phyloP scores from a whole-genome alignment of 2,888 invertebrate species.

The Rhamnusium bicolor region DNA sequence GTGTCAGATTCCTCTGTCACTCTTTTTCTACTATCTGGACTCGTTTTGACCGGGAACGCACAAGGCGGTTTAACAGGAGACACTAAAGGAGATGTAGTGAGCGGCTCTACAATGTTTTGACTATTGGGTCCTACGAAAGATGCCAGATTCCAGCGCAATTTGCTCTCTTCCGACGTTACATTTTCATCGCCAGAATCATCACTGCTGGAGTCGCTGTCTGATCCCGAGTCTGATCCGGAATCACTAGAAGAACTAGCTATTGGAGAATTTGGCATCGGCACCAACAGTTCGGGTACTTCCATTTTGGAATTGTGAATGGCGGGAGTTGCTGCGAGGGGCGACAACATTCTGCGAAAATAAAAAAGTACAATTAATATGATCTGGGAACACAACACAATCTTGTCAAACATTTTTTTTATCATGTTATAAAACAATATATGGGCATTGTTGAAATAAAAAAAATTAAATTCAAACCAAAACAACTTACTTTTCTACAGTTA shows the following conservation, averaged over 20 bases:
- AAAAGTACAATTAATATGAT: background rate
- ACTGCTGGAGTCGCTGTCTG: constrained; percentile 73
- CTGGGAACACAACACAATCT: too few species aligned
- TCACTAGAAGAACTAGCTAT: constrained; percentile 78
- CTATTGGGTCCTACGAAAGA: constrained; percentile 67
- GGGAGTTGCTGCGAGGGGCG: constrained; percentile 73
- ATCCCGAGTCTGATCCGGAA: constrained; percentile 77
- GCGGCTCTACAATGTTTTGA: constrained; percentile 45
- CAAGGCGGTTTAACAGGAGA: constrained; percentile 44
- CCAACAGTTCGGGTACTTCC: constrained; percentile 56
- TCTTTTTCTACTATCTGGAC: constrained; percentile 57
- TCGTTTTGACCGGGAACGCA: constrained; percentile 37
- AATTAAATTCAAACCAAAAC: background rate
- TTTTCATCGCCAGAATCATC: constrained; percentile 73
- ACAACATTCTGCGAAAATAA: constrained; percentile 70
- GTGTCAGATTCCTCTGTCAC: constrained; percentile 67
- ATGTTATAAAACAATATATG: too few species aligned
- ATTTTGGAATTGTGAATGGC: constrained; percentile 65
- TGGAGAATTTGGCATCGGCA: constrained; percentile 69
- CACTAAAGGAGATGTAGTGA: constrained; percentile 43
- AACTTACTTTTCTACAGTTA: constrained; percentile 69
- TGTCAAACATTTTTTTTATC: too few species aligned
- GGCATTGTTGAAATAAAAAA: background rate
- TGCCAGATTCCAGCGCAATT: constrained; percentile 67
- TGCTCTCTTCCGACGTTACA: constrained; percentile 68